These are phyloP conservation scores for Buphagus erythrorhynchus DNA, from an alignment of 2,797 vertebrate genomes.

Conservation along the genomic window DNA sequence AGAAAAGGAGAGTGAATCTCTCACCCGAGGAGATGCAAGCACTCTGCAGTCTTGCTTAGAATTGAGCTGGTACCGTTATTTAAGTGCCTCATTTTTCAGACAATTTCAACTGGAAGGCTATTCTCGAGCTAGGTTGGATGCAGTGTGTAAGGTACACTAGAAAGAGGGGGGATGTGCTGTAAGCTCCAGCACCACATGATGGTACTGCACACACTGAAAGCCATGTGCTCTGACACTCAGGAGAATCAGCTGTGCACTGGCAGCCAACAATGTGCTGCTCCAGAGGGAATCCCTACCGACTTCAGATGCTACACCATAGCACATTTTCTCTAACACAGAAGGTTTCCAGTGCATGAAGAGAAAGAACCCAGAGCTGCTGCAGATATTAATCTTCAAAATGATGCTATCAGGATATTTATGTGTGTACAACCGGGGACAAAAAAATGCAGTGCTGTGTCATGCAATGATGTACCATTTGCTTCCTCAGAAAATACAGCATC, in stretches of 20 bases:
- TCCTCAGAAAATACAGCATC: not conserved
- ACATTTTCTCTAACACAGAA: not conserved
- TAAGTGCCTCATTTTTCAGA: not conserved
- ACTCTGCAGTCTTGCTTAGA: not conserved
- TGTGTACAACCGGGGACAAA: not conserved
- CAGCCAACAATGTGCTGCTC: not conserved
- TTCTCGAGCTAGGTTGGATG: not conserved
- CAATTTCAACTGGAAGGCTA: not conserved
- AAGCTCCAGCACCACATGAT: not conserved
- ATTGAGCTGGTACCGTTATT: not conserved
- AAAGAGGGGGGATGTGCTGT: not conserved
- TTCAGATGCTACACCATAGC: not conserved
- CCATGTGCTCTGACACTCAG: not conserved
- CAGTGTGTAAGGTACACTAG: not conserved
- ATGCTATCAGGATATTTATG: not conserved
- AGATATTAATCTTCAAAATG: not conserved
- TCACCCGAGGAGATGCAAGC: accelerated
- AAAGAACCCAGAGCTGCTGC: not conserved
- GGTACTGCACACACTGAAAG: accelerated
- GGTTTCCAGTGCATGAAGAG: not conserved
- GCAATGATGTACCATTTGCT: not conserved
- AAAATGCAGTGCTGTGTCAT: not conserved
- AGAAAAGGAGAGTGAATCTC: not conserved
- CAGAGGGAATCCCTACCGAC: not conserved
- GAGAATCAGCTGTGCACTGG: accelerated